Evolutionary conservation across 2,113 vertebrate genomes (phyloP), one percentile per base, ranked within the genome.

Genomic region (Rhinoderma darwinii): DNA sequence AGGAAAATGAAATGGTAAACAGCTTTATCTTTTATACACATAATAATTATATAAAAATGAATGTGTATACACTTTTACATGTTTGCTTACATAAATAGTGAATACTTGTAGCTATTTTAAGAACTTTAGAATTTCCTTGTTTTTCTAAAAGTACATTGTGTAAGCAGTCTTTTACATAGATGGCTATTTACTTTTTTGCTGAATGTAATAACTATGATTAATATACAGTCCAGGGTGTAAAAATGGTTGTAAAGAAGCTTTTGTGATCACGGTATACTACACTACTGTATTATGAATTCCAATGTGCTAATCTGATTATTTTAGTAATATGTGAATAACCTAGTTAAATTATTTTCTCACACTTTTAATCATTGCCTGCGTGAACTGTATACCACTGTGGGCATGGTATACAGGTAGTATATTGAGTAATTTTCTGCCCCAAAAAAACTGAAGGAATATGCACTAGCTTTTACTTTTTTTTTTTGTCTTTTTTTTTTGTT

Each of bases 1-100:
- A 76, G 11, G 84, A 85, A 14, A 85, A 85, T 85, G 84, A 85
- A 63, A 78, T 85, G 84, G 84, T 85, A 85, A 66, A 56, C 3
- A 25, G 41, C 82, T n/a, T 74, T 51, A 1, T 35, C 17, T 54
- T 11, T 51, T 50, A 77, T 2, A 30, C 30, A 27, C 4, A 43
- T 17, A 32, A 51, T 30, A 14, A 22, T 17, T 54, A 18, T 32
- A 50, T 32, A 27, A 1, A 4, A 77, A 7, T 50, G 14, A 14
- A 51, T n/a, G 70, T 43, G 32, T 8, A 37, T 70, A 37, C 22
- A 70, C 17, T 37, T 70, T 0, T 68, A 35, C 11, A 8, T 61
- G 56, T 12, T 61, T 59, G 20, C 9, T 9, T 27, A 27, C 10
- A 66, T 66, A 32, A 9, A 30, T 15, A 27, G n/a, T 61, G 1